Percentiles rank a stretch among this genome's conserved stretches.
phyloP scores from a whole-genome alignment of 2,888 invertebrate species.

The Brachyopa scutellaris region DNA sequence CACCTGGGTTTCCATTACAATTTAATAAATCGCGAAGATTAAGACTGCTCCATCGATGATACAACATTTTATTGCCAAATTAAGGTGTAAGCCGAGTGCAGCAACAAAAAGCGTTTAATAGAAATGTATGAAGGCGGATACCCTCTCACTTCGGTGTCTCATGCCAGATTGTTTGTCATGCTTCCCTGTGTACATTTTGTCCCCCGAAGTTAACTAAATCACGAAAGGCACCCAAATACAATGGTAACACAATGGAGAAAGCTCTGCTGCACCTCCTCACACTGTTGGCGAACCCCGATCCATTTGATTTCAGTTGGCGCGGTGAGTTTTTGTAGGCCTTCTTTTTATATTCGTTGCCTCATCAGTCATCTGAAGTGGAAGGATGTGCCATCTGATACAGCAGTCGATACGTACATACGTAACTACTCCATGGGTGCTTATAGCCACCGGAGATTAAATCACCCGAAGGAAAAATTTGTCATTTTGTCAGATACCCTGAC shows the following conservation, averaged over 20 bases:
- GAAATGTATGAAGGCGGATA: conserved; percentile 54
- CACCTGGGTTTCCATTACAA: conserved; percentile 45
- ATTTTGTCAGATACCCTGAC: conserved; percentile 51
- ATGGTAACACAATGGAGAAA: conserved; percentile 63
- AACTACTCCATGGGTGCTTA: background rate
- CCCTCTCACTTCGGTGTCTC: conserved; percentile 14
- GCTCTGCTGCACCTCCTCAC: conserved; percentile 54
- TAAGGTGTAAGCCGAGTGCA: conserved; percentile 60
- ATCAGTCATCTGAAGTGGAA: conserved; percentile 56
- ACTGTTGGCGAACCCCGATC: conserved; percentile 53
- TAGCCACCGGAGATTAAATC: conserved; percentile 39
- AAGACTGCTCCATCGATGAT: conserved; percentile 52
- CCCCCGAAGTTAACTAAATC: conserved; percentile 15
- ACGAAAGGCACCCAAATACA: conserved; percentile 22
- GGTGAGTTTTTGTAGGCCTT: background rate
- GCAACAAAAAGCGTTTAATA: conserved; percentile 38
- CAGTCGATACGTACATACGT: conserved; percentile 21
- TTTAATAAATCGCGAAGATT: conserved; percentile 57
- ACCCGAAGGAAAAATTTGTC: conserved; percentile 48
- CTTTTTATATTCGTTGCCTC: conserved; percentile 3
- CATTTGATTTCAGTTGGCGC: conserved; percentile 29
- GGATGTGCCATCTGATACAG: conserved; percentile 55
- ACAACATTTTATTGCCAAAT: conserved; percentile 69
- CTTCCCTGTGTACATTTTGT: conserved; percentile 11
- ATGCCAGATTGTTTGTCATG: conserved; percentile 44